phyloP scores from a whole-genome alignment of 2,888 invertebrate genomes.

The Ormyrus nitidulus region DNA sequence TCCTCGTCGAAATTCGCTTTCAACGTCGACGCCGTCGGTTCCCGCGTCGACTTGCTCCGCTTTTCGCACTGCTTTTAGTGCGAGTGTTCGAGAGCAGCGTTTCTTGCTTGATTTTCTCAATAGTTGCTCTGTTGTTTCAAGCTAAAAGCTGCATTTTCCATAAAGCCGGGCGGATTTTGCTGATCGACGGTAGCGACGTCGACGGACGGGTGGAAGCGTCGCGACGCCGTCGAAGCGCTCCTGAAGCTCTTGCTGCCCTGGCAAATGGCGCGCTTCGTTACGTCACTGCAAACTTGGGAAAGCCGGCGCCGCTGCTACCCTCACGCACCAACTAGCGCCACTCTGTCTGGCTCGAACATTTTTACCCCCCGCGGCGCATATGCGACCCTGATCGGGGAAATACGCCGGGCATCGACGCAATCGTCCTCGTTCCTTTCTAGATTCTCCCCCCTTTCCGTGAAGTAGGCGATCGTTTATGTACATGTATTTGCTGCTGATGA shows the following conservation, averaged over 20 bases:
- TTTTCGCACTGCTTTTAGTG: no score
- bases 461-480: no score
- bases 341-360: conserved; percentile 25
- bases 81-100: no score
- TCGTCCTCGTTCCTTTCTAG: conserved; percentile 35
- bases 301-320: conserved; percentile 34
- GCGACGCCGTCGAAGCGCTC: conserved; percentile 47
- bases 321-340: conserved; percentile 30
- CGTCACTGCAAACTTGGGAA: conserved; percentile 66
- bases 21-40: conserved; percentile 21
- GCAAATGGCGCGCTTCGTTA: conserved; percentile 75
- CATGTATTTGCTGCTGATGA: no score
- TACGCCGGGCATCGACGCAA: conserved; percentile 73
- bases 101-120: no score
- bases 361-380: conserved; percentile 63
- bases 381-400: conserved; percentile 70
- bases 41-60: no score
- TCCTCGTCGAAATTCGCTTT: conserved; percentile 60
- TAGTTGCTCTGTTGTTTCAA: no score
- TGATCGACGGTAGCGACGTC: conserved; percentile 3
- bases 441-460: no score
- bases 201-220: conserved; percentile 3
- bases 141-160: no score
- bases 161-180: no score
- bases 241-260: conserved; percentile 67